phyloP scores from a whole-genome alignment of 2,113 vertebrate species.

The Bostrychus sinensis region DNA sequence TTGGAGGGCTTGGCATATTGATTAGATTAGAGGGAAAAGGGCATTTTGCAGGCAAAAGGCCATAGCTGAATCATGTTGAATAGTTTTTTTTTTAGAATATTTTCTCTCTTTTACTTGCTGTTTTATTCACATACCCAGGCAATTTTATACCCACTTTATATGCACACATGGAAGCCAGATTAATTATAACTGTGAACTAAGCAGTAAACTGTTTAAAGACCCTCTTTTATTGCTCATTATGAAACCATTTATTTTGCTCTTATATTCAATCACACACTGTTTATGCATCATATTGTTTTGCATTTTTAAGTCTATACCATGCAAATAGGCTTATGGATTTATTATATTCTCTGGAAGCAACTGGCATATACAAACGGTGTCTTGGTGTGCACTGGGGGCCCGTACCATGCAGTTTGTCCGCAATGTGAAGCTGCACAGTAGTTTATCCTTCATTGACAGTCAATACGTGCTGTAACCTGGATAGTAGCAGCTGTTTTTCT shows the following conservation, averaged over 20 bases:
- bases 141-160: slow-evolving; percentile 64
- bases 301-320: slow-evolving; percentile 52
- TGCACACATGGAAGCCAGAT: slow-evolving; percentile 69
- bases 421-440: slow-evolving; percentile 35
- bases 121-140: slow-evolving; percentile 44
- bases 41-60: slow-evolving; percentile 39
- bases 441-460: slow-evolving; percentile 69
- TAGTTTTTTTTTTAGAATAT: slow-evolving; percentile 63
- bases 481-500: slow-evolving; percentile 62
- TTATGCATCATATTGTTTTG: slow-evolving; percentile 65
- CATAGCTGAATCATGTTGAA: slow-evolving; percentile 46
- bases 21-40: slow-evolving; percentile 31
- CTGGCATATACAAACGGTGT: slow-evolving; percentile 13
- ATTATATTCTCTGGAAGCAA: slow-evolving; percentile 44
- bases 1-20: slow-evolving; percentile 24
- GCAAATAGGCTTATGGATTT: slow-evolving; percentile 55
- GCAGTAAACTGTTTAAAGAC: slow-evolving; percentile 73
- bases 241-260: slow-evolving; percentile 71
- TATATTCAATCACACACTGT: slow-evolving; percentile 66
- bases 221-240: slow-evolving; percentile 72
- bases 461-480: slow-evolving; percentile 57
- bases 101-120: slow-evolving; percentile 50
- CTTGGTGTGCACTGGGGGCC: slow-evolving; percentile 11
- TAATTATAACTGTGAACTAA: slow-evolving; percentile 76
- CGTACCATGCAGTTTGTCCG: slow-evolving; percentile 23